A percentile compares a stretch with the other conserved stretches of the same genome.
Conservation (phyloP, 2,888 invertebrate species). For the Drosophila meridionalis region DNA sequence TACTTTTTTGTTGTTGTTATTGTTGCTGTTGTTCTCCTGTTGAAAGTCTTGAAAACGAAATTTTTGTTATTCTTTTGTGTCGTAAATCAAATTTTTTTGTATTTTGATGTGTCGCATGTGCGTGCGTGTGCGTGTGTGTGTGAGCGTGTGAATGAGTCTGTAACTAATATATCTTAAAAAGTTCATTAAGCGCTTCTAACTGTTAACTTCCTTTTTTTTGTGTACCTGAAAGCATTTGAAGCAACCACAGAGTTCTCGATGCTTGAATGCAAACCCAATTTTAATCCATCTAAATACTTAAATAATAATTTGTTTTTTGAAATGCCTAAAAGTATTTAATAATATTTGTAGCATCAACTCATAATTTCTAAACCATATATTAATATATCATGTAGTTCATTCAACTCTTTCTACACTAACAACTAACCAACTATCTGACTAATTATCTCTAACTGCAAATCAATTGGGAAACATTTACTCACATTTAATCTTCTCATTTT, state of each 20-base stretch:
- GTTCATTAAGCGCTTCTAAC: conserved; percentile 27
- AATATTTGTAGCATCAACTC: conserved; percentile 35
- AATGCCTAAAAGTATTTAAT: conserved; percentile 20
- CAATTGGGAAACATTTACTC: conserved; percentile 15
- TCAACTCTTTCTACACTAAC: conserved; percentile 44
- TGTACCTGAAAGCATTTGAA: background rate
- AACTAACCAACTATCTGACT: background rate
- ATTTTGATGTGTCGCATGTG: conserved; percentile 82
- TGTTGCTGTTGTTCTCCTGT: conserved; percentile 23
- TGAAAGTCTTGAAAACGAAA: conserved; percentile 39
- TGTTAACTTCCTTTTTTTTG: conserved; percentile 18
- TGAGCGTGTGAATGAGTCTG: conserved; percentile 1
- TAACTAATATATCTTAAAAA: conserved; percentile 14
- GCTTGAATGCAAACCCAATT: conserved; percentile 2
- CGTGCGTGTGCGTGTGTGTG: conserved; percentile 21
- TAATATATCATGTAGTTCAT: conserved; percentile 54
- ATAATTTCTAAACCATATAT: conserved; percentile 18
- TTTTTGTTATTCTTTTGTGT: conserved; percentile 51
- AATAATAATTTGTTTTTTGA: conserved; percentile 44
- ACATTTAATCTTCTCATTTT: conserved; percentile 19
- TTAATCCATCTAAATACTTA: conserved; percentile 12
- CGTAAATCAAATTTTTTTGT: conserved; percentile 76
- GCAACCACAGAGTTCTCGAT: background rate
- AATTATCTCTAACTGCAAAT: background rate
- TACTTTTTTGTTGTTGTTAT: background rate